Conservation (phyloP, 2,888 invertebrate genomes). For the Melieria crassipennis region DNA sequence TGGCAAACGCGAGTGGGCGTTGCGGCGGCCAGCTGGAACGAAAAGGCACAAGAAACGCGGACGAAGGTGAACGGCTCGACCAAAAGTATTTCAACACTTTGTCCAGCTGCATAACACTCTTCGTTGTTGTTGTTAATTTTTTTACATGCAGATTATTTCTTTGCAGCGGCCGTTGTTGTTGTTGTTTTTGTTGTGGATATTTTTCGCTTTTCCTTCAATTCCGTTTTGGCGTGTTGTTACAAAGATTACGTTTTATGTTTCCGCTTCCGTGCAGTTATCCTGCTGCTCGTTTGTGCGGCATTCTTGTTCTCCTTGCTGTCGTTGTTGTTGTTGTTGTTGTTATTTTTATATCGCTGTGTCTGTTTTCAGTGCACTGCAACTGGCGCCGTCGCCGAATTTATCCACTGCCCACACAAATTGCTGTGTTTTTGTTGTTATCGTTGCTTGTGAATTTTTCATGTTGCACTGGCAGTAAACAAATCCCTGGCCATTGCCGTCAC, state of each 20-base stretch:
- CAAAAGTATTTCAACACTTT: not conserved
- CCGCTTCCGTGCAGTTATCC: slow-evolving; percentile 43
- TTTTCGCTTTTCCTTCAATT: slow-evolving; percentile 6
- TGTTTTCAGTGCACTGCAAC: no score
- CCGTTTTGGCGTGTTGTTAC: slow-evolving; percentile 30
- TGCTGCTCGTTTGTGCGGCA: not conserved
- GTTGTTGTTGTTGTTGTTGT: slow-evolving; percentile 17
- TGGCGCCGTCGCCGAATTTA: no score
- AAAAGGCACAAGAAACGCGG: no score
- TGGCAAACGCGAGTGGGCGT: no score
- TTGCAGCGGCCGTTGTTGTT: not conserved
- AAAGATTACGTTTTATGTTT: slow-evolving; percentile 54
- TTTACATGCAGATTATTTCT: no score
- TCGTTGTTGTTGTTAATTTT: not conserved
- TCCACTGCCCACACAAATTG: no score
- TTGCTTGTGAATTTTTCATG: no score
- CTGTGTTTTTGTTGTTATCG: no score
- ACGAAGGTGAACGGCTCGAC: no score
- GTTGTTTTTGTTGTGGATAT: not conserved
- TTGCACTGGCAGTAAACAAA: no score
- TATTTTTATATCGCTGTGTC: not conserved
- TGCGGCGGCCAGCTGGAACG: no score
- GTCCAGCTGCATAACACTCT: not conserved
- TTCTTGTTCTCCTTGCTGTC: slow-evolving; percentile 7
- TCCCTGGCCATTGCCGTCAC: no score